Evolutionary conservation across 2,888 invertebrate genomes (phyloP).

Genomic region (Dicyrtomina minuta): DNA sequence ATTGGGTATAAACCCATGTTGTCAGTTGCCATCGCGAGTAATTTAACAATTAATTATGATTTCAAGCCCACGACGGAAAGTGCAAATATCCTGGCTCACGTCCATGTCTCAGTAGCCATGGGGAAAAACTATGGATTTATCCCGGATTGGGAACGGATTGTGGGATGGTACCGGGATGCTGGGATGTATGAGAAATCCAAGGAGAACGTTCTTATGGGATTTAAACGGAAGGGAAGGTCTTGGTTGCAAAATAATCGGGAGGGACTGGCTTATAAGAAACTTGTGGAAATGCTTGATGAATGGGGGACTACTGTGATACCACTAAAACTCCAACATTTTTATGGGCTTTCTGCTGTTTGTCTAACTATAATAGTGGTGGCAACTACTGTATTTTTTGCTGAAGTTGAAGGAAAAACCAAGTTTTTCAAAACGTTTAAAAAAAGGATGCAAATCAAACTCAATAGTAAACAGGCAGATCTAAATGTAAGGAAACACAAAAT

Average conservation of each 20-base stretch:
- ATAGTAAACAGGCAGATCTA: no score
- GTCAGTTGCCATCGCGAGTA: constrained; percentile 1
- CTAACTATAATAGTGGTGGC: no score
- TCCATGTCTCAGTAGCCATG: constrained; percentile 10
- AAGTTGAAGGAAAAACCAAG: no score
- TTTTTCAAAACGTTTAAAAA: no score
- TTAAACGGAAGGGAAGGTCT: background rate
- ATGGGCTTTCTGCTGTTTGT: no score
- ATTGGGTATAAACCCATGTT: constrained; percentile 18
- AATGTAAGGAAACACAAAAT: no score
- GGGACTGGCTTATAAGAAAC: background rate
- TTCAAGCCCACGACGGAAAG: background rate
- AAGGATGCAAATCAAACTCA: no score
- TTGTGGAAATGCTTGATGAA: no score
- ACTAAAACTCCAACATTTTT: no score
- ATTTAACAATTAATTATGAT: constrained; percentile 9
- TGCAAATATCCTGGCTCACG: constrained; percentile 2
- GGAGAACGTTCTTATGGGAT: background rate
- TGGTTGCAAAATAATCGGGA: background rate
- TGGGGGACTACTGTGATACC: no score
- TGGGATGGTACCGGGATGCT: constrained; percentile 1
- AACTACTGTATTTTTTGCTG: no score
- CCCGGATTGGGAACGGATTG: constrained; percentile 3
- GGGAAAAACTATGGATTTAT: background rate
- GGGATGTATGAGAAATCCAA: constrained; percentile 11